These are phyloP conservation scores for Platycheirus albimanus DNA, from an alignment of 2,888 invertebrate genomes.

Conservation along the genomic window DNA sequence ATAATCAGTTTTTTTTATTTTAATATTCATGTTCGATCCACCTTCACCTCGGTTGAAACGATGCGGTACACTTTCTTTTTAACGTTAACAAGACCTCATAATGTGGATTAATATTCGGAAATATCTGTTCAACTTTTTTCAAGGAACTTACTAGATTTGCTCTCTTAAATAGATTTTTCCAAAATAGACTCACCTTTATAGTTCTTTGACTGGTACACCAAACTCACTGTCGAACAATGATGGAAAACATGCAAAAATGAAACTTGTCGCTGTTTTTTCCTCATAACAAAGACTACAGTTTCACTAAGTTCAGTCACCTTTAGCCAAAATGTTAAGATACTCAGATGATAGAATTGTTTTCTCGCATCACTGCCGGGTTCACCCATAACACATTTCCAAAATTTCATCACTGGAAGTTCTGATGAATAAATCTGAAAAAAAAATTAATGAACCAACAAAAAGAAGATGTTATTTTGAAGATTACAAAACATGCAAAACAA, in stretches of 20 bases:
- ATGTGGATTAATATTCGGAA: too few species aligned
- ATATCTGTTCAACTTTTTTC: too few species aligned
- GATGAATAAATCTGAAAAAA: constrained; percentile 76
- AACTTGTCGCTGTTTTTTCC: constrained; percentile 89
- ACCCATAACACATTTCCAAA: constrained; percentile 77
- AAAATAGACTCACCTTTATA: constrained; percentile 87
- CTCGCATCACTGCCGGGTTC: constrained; percentile 60
- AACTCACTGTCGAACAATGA: constrained; percentile 85
- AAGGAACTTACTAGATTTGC: too few species aligned
- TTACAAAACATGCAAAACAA: too few species aligned
- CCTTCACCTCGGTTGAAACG: too few species aligned
- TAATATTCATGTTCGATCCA: too few species aligned
- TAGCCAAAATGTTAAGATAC: constrained; percentile 86
- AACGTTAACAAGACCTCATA: too few species aligned
- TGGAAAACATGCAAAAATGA: constrained; percentile 90
- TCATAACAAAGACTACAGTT: constrained; percentile 88
- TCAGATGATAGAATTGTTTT: constrained; percentile 78
- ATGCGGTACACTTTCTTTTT: too few species aligned
- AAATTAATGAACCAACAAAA: neutral
- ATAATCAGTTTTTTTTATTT: too few species aligned
- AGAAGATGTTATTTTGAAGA: neutral
- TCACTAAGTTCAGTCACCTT: constrained; percentile 88
- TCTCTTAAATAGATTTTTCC: too few species aligned
- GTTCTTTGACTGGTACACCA: constrained; percentile 86
- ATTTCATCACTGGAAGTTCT: constrained; percentile 66